These are phyloP conservation scores for Microtus pennsylvanicus DNA, from an alignment of 2,113 vertebrate species.

Conservation along the genomic window DNA sequence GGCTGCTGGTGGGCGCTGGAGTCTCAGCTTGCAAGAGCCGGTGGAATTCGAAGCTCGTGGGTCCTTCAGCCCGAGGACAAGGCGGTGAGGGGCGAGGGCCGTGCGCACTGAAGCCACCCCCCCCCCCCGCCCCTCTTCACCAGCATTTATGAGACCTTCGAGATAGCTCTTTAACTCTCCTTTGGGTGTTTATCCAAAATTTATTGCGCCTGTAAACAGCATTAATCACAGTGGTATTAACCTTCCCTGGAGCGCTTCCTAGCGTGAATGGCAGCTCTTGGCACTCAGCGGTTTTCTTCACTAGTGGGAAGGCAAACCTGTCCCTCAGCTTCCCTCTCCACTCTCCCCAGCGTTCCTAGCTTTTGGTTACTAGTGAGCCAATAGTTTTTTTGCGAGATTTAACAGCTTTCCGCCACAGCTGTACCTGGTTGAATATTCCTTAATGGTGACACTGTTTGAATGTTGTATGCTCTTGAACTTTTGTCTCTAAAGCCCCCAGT, in stretches of 20 bases:
- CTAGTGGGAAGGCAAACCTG: not conserved
- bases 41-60: slow-evolving; percentile 46
- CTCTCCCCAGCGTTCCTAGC: not conserved
- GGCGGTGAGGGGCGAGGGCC: not conserved
- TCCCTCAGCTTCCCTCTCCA: not conserved
- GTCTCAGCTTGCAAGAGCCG: not conserved
- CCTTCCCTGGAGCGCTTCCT: slow-evolving; percentile 48
- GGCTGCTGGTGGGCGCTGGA: not conserved
- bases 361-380: not conserved
- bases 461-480: not conserved
- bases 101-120: not conserved
- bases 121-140: not conserved
- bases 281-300: slow-evolving; percentile 12
- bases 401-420: not conserved
- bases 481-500: not conserved
- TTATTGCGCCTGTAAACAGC: slow-evolving; percentile 64
- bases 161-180: slow-evolving; percentile 53
- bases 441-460: not conserved
- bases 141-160: not conserved
- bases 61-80: not conserved
- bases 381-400: not conserved
- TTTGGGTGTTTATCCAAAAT: slow-evolving; percentile 70
- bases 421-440: not conserved
- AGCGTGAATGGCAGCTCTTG: slow-evolving; percentile 56
- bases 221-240: slow-evolving; percentile 52